Percentiles rank a stretch among this genome's conserved stretches.
Evolutionary conservation across 2,888 invertebrate genomes (phyloP).

Genomic region (Lepidochrysops patricia): DNA sequence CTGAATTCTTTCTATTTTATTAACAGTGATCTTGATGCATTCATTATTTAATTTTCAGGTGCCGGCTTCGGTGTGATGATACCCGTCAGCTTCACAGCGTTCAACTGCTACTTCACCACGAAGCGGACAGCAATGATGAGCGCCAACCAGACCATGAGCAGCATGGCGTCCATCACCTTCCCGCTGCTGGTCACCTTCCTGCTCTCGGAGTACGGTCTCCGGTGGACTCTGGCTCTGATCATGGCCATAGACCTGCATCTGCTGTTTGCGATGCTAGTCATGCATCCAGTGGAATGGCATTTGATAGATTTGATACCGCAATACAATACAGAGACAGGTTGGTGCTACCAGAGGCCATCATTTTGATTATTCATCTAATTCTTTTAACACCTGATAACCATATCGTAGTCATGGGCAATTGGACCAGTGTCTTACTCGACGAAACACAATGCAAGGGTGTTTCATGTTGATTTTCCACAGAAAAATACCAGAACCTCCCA

Average conservation of each 20-base stretch:
- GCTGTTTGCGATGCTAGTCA: conserved; percentile 79
- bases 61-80: conserved; percentile 82
- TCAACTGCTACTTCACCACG: conserved; percentile 83
- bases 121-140: conserved; percentile 83
- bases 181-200: conserved; percentile 78
- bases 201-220: conserved; percentile 78
- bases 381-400: too few species aligned
- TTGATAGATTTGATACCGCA: conserved; percentile 37
- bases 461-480: too few species aligned
- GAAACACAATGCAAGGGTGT: too few species aligned
- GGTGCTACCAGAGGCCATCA: too few species aligned
- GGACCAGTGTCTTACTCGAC: too few species aligned
- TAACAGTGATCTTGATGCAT: too few species aligned
- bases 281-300: conserved; percentile 86
- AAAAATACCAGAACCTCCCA: too few species aligned
- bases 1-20: too few species aligned
- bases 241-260: conserved; percentile 80
- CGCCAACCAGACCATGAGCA: conserved; percentile 81
- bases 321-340: conserved; percentile 27
- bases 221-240: conserved; percentile 79
- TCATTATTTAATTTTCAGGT: conserved; percentile 54
- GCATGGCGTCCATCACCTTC: conserved; percentile 79
- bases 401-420: too few species aligned
- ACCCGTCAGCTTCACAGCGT: conserved; percentile 81
- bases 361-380: too few species aligned